Base-by-base conservation (phyloP, 2,113 vertebrate genomes). In the Paratilapia polleni region DNA sequence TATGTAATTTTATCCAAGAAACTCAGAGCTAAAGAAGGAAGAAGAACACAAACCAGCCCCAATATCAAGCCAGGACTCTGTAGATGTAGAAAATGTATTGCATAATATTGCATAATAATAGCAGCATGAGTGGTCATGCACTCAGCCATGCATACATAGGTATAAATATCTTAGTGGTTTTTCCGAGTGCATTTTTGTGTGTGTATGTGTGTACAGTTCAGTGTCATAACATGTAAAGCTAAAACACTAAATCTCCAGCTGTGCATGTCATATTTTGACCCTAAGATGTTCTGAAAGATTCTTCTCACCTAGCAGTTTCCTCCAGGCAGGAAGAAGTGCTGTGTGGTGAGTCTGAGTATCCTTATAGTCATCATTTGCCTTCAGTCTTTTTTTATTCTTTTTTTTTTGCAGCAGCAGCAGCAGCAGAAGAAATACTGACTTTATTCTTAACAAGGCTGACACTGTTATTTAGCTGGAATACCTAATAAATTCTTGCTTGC, bases 211-310 rank as follows among this genome's bases (percentile, higher is more conserved):
- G 36, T 63, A 7, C 6, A 24, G n/a, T 57, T 38, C 14, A 43
- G 24, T 47, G 78, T 85, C 83, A 74, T 20, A 83, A 66, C 38
- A 77, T 47, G 36, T 83, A 77, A 62, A 56, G 52, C 43, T 86
- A 66, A 85, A 88, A 77, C 2, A 43, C 87, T 54, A 11, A 10
- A 15, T 70, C 62, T 80, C 49, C 58, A 56, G 57, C 77, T 89
- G 77, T 74, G 77, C 79, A 61, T 34, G 8, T 19, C 36, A 81
- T 73, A 77, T n/a, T 81, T 83, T 83, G 81, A 89, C 73, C 80
- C 38, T 86, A 84, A 87, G 84, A 80, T n/a, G 17, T 77, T 83
- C 77, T 61, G 83, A 81, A 85, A 80, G 73, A 77, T 82, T 85
- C 80, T 87, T 87, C 76, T 82, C 86, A 90, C 84, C 77, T 24